Evolutionary conservation across 2,797 vertebrate genomes (phyloP).

Genomic region (Pseudomugil tenellus): DNA sequence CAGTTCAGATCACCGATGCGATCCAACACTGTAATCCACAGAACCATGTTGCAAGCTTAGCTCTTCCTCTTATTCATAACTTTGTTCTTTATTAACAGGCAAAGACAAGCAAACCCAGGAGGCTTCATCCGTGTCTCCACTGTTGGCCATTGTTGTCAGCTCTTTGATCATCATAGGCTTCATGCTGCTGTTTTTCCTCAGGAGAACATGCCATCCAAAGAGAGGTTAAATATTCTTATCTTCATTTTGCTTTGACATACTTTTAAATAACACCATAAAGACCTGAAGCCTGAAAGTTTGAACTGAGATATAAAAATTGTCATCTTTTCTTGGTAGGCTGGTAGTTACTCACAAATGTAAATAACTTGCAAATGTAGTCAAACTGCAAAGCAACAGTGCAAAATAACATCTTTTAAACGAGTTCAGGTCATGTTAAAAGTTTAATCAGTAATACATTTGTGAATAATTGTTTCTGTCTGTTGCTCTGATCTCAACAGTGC

Average conservation of each 20-base stretch:
- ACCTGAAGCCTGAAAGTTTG: constrained; percentile 3
- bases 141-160: constrained; percentile 87
- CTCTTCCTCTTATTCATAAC: neutral
- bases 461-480: constrained; percentile 25
- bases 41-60: neutral
- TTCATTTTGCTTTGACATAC: neutral
- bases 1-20: neutral
- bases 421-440: constrained; percentile 13
- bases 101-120: constrained; percentile 85
- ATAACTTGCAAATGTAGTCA: constrained; percentile 51
- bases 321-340: constrained; percentile 1
- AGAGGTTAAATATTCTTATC: constrained; percentile 80
- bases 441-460: neutral
- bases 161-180: constrained; percentile 88
- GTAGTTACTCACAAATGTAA: constrained; percentile 32
- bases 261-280: neutral
- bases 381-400: constrained; percentile 18
- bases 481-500: constrained; percentile 66
- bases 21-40: neutral
- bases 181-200: constrained; percentile 87
- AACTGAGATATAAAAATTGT: neutral
- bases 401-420: constrained; percentile 23
- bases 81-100: constrained; percentile 59
- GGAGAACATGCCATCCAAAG: constrained; percentile 88
- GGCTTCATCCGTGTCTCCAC: constrained; percentile 80